Conservation (phyloP, 2,888 invertebrate species). For the Azorinus chamasolen region DNA sequence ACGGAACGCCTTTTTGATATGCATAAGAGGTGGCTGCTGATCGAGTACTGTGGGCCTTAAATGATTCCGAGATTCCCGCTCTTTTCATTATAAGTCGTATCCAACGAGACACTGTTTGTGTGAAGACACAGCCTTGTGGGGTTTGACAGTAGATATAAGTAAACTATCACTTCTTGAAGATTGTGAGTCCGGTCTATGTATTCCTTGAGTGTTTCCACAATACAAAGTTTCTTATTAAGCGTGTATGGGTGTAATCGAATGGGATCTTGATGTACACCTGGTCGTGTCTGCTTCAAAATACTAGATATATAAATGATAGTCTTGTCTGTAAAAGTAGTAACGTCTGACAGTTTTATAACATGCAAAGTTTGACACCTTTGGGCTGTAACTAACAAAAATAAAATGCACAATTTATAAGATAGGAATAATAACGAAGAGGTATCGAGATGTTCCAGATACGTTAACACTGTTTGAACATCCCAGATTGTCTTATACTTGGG, state of each 20-base stretch:
- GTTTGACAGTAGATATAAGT: not conserved
- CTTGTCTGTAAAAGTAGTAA: not conserved
- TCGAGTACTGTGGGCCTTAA: not conserved
- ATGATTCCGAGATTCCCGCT: not conserved
- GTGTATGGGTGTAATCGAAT: not conserved
- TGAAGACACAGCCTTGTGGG: conserved; percentile 3
- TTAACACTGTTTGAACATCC: conserved; percentile 1
- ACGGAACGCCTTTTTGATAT: not conserved
- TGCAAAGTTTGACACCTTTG: conserved; percentile 5
- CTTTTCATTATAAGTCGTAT: not conserved
- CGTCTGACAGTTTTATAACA: not conserved
- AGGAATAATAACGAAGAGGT: not conserved
- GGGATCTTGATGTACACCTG: not conserved
- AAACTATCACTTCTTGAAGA: conserved; percentile 1
- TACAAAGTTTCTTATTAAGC: not conserved
- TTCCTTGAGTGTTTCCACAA: conserved; percentile 4
- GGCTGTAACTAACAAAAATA: conserved; percentile 1
- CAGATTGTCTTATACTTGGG: not conserved
- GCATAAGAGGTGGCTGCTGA: not conserved
- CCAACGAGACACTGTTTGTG: conserved; percentile 1
- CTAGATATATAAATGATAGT: not conserved
- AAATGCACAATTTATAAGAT: not conserved
- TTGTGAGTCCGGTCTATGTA: not conserved
- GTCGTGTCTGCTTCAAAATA: not conserved
- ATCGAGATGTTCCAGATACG: not conserved